Percentiles rank a stretch among this genome's conserved stretches.
These are phyloP conservation scores for Orthonychiurus folsomi DNA, from an alignment of 2,888 invertebrate genomes.

Conservation along the genomic window DNA sequence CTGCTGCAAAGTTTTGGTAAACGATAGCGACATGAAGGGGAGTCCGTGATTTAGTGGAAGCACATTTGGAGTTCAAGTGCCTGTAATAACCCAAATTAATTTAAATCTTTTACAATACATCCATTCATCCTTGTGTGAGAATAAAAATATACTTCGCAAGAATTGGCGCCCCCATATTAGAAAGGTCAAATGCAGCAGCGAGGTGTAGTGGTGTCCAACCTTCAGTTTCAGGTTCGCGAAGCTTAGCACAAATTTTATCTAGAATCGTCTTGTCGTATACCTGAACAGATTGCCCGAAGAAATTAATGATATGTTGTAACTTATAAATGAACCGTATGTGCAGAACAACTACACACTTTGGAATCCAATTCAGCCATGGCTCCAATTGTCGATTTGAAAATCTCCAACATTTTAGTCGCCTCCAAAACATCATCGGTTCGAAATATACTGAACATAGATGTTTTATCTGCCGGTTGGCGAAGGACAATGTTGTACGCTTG, in stretches of 20 bases:
- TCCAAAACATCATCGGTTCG: slow-evolving; percentile 17
- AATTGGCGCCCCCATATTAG: not conserved
- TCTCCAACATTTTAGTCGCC: slow-evolving; percentile 23
- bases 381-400: slow-evolving; percentile 28
- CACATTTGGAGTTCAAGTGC: slow-evolving; percentile 31
- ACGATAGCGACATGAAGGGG: slow-evolving; percentile 33
- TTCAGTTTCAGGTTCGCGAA: not conserved
- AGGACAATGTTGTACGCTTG: slow-evolving; percentile 33
- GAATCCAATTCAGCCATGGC: slow-evolving; percentile 21
- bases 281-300: too few species aligned
- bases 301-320: too few species aligned
- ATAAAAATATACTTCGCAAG: not conserved
- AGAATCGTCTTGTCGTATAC: not conserved
- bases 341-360: slow-evolving; percentile 10
- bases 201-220: not conserved
- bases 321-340: too few species aligned
- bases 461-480: slow-evolving; percentile 7
- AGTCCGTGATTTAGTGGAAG: slow-evolving; percentile 17
- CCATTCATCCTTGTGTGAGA: too few species aligned
- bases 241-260: not conserved
- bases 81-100: too few species aligned
- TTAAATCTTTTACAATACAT: too few species aligned
- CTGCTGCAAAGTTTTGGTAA: slow-evolving; percentile 15
- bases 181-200: not conserved
- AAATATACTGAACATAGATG: not conserved